phyloP scores from a whole-genome alignment of 92 coral and sea anemone genomes.

The Metridium senile region DNA sequence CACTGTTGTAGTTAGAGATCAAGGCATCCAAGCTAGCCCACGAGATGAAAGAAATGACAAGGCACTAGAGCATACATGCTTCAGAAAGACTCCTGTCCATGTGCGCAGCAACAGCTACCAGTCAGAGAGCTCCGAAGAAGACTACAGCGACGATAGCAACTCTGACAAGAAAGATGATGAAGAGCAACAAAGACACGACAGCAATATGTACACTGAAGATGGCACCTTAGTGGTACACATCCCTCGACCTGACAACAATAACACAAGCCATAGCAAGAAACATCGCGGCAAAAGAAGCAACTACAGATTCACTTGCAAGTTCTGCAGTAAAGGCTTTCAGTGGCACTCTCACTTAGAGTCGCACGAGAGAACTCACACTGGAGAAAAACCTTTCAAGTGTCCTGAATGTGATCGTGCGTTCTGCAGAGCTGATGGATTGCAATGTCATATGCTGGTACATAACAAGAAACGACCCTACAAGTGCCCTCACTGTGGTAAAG shows the following conservation, averaged over 20 bases:
- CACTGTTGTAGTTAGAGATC: conserved; percentile 82
- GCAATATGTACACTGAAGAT: conserved; percentile 40
- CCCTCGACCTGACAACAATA: conserved; percentile 29
- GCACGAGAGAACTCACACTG: conserved; percentile 94
- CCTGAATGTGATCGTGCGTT: conserved; percentile 83
- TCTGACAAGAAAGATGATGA: conserved; percentile 27
- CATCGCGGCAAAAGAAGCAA: conserved; percentile 44
- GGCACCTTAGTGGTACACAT: conserved; percentile 48
- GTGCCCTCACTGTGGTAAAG: conserved; percentile 80
- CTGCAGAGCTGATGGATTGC: conserved; percentile 96
- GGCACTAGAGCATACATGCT: conserved; percentile 18
- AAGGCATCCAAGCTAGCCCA: conserved; percentile 84
- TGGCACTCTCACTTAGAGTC: conserved; percentile 94
- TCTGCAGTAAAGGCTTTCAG: conserved; percentile 89
- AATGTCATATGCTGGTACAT: conserved; percentile 93
- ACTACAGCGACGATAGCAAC: conserved; percentile 11
- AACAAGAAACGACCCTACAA: conserved; percentile 77
- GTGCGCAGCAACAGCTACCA: conserved; percentile 34
- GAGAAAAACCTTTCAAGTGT: conserved; percentile 87
- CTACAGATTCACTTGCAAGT: conserved; percentile 71
- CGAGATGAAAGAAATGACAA: not conserved
- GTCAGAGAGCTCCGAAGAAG: conserved; percentile 47
- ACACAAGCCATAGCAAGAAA: conserved; percentile 42
- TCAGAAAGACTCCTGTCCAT: not conserved
- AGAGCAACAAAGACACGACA: conserved; percentile 39